A percentile compares a stretch with the other conserved stretches of the same genome.
phyloP scores from a whole-genome alignment of 2,888 invertebrate species.

The Polydrusus tereticollis region DNA sequence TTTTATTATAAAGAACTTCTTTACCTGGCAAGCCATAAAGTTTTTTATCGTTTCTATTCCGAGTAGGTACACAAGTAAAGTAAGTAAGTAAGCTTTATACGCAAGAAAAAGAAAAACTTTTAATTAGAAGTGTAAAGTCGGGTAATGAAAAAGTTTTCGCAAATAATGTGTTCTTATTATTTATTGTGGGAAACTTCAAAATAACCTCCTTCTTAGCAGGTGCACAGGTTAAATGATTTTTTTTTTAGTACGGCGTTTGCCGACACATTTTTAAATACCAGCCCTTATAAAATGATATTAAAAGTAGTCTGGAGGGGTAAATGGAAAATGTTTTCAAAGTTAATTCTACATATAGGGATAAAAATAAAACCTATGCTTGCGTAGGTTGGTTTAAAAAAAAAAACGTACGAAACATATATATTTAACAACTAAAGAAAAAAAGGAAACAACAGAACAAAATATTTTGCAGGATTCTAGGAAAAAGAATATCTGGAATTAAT shows the following conservation, averaged over 20 bases:
- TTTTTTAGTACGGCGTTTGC: neutral
- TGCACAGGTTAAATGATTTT: no score
- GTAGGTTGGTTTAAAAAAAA: no score
- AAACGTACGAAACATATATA: no score
- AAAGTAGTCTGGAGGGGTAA: no score
- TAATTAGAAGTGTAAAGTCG: constrained; percentile 21
- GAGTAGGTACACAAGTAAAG: constrained; percentile 1
- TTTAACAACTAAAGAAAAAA: no score
- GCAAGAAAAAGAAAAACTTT: constrained; percentile 22
- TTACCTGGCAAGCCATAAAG: neutral
- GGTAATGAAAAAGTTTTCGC: constrained; percentile 16
- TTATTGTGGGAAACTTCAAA: neutral
- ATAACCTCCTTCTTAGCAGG: neutral
- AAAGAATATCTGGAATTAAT: no score
- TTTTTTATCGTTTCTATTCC: constrained; percentile 1
- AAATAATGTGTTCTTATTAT: neutral
- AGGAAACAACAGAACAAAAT: no score
- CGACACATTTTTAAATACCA: neutral
- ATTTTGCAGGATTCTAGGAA: no score
- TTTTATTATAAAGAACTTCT: constrained; percentile 16
- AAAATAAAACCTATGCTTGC: no score
- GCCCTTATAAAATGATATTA: no score
- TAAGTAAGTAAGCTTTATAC: constrained; percentile 20
- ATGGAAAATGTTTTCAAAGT: no score
- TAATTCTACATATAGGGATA: no score